Conservation (phyloP, 2,113 vertebrate species). For the Pontoporia blainvillei region DNA sequence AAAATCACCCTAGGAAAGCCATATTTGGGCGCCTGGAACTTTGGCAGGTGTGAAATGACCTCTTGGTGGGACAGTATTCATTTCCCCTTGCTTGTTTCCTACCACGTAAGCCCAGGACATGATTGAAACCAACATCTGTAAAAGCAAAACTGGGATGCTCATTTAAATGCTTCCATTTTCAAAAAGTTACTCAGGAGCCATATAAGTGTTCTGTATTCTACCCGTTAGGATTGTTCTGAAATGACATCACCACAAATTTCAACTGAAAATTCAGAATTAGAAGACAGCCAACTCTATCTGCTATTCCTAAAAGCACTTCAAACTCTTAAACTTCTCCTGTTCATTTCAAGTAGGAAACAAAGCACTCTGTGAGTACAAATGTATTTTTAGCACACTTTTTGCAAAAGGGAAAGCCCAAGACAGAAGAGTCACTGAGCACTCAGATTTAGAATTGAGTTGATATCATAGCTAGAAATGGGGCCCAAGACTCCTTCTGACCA, state of each 20-base stretch:
- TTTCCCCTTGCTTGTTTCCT: not conserved
- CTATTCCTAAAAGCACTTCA: constrained; percentile 2
- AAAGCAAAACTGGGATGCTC: not conserved
- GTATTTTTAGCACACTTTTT: not conserved
- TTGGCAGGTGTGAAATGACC: not conserved
- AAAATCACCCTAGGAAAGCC: not conserved
- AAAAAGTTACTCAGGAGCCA: not conserved
- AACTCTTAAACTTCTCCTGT: constrained; percentile 2
- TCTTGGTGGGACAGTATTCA: not conserved
- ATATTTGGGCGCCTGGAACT: not conserved
- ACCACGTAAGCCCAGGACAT: not conserved
- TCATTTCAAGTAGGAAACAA: constrained; percentile 29
- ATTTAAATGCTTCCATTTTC: not conserved
- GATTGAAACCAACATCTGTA: not conserved
- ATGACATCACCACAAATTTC: constrained; percentile 33
- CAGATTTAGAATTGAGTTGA: not conserved
- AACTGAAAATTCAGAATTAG: constrained; percentile 31
- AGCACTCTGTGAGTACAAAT: not conserved
- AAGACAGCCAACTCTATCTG: not conserved
- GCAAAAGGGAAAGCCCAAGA: not conserved
- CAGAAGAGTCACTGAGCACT: not conserved
- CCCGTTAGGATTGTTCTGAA: not conserved
- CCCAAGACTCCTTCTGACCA: not conserved
- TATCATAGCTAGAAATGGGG: not conserved
- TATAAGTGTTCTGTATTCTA: not conserved